Conservation (phyloP, 2,113 vertebrate genomes). For the Leptocoma aspasia region DNA sequence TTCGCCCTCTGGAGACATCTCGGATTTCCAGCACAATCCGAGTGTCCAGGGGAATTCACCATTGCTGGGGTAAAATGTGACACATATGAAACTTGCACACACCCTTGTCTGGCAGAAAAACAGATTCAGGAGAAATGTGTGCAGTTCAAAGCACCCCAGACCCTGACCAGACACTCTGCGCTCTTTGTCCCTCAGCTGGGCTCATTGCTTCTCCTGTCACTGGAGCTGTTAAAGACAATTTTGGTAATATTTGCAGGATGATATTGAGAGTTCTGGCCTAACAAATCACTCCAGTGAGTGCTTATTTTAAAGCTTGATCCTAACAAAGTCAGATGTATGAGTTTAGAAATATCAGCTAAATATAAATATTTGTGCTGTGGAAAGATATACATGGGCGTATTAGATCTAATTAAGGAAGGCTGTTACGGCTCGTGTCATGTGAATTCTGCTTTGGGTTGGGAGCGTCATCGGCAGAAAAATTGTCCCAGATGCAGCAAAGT, state of each 20-base stretch:
- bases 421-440: fast-evolving
- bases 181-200: background rate
- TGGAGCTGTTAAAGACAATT: background rate
- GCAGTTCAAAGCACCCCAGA: background rate
- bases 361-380: background rate
- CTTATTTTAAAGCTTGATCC: background rate
- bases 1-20: fast-evolving
- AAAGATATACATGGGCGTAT: background rate
- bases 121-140: background rate
- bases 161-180: background rate
- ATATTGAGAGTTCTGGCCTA: background rate
- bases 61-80: background rate
- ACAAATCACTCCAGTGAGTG: background rate
- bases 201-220: background rate
- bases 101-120: background rate
- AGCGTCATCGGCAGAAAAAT: background rate
- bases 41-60: background rate
- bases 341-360: background rate
- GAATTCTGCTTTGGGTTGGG: background rate
- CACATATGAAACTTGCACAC: fast-evolving
- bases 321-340: background rate
- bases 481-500: background rate
- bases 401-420: background rate
- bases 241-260: background rate
- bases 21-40: background rate